phyloP scores from a whole-genome alignment of 2,113 vertebrate genomes.

The Hyla sarda region DNA sequence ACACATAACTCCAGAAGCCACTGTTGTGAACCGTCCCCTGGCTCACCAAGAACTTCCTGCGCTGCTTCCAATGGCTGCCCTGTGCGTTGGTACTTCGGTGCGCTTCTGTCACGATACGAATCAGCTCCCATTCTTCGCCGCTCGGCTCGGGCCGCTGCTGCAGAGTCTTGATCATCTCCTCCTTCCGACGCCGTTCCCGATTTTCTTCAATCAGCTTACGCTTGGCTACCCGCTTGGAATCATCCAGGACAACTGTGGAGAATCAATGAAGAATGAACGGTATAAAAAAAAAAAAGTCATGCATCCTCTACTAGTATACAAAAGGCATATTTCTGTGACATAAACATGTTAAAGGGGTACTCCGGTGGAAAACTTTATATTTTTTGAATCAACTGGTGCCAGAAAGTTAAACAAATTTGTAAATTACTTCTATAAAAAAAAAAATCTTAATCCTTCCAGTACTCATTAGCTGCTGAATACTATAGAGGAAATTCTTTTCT shows the following conservation, averaged over 20 bases:
- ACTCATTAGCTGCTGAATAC: too few species aligned
- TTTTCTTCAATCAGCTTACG: constrained; percentile 97
- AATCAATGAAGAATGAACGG: not conserved
- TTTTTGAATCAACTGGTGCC: too few species aligned
- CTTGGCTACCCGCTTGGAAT: constrained; percentile 94
- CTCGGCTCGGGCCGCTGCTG: constrained; percentile 90
- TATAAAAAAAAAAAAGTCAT: not conserved
- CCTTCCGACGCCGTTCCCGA: constrained; percentile 88
- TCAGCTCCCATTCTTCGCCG: constrained; percentile 91
- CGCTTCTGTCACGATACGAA: constrained; percentile 90
- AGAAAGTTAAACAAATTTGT: too few species aligned
- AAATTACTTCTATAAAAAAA: too few species aligned
- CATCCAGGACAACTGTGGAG: constrained; percentile 91
- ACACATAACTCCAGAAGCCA: too few species aligned
- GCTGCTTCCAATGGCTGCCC: constrained; percentile 97
- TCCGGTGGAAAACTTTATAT: too few species aligned
- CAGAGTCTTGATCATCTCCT: constrained; percentile 91
- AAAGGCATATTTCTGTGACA: not conserved
- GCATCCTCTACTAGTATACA: not conserved
- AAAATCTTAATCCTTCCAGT: too few species aligned
- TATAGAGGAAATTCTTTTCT: too few species aligned
- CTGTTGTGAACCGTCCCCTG: too few species aligned
- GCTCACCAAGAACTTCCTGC: constrained; percentile 96
- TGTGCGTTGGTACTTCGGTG: constrained; percentile 96
- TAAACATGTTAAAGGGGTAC: not conserved